Evolutionary conservation across 2,797 vertebrate species (phyloP).

Genomic region (Megalops cyprinoides): DNA sequence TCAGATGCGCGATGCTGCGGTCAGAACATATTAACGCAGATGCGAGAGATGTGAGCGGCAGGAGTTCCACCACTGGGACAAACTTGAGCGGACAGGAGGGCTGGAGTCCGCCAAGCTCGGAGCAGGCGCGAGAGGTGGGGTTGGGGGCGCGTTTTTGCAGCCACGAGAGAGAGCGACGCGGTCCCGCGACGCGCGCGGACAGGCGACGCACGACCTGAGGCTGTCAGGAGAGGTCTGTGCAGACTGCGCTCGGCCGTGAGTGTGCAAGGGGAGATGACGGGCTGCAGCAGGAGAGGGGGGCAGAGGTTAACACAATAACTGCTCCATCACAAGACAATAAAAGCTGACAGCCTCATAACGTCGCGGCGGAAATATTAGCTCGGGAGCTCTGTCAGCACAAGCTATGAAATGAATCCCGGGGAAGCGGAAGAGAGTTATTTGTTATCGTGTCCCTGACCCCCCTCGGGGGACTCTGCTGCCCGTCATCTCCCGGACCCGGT

Average conservation of each 20-base stretch:
- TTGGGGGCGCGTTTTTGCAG: too few species aligned
- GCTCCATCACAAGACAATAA: slow-evolving; percentile 55
- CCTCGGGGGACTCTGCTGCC: background rate
- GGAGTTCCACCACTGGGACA: background rate
- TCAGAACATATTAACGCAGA: background rate
- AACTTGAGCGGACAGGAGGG: background rate
- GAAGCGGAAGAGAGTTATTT: background rate
- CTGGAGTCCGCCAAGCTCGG: too few species aligned
- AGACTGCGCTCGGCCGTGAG: slow-evolving; percentile 1
- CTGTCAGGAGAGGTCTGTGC: slow-evolving; percentile 12
- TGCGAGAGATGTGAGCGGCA: background rate
- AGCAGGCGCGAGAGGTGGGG: background rate
- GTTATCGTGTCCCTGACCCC: background rate
- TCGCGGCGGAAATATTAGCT: slow-evolving; percentile 56
- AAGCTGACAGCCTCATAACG: slow-evolving; percentile 54
- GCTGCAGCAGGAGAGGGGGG: slow-evolving; percentile 25
- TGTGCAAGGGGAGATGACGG: slow-evolving; percentile 37
- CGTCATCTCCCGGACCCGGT: background rate
- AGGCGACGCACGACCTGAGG: too few species aligned
- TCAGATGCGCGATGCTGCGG: background rate
- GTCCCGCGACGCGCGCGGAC: too few species aligned
- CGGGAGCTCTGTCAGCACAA: slow-evolving; percentile 64
- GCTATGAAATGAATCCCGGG: slow-evolving; percentile 46
- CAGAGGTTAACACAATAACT: slow-evolving; percentile 46
- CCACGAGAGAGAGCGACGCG: too few species aligned